Percentiles rank a stretch among this genome's conserved stretches.
These are phyloP conservation scores for Chironex yamaguchii DNA, from an alignment of 30 jellyfish, hydroid and myxozoan genomes.

Conservation along the genomic window DNA sequence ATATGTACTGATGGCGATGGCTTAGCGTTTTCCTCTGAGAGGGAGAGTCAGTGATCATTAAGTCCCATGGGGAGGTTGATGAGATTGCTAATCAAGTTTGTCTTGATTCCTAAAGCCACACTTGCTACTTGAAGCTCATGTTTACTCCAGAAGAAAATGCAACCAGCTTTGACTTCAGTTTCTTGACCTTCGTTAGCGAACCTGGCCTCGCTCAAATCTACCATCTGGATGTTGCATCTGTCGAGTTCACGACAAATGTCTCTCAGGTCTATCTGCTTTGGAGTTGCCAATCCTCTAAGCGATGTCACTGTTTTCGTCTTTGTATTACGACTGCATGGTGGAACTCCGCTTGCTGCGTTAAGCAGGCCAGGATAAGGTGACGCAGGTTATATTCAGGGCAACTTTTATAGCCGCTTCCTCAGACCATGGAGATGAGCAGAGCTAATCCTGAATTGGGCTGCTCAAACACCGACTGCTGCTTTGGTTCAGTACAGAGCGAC, in stretches of 20 bases:
- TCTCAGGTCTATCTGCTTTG: background rate
- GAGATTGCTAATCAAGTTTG: background rate
- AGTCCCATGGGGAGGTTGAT: conserved; percentile 1
- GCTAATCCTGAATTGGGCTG: background rate
- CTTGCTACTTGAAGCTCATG: background rate
- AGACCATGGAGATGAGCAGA: background rate
- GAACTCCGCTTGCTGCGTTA: conserved; percentile 31
- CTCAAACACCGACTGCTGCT: background rate
- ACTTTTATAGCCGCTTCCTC: conserved; percentile 28
- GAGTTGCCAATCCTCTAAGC: too few relatives aligned
- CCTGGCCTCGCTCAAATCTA: conserved; percentile 50
- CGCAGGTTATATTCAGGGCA: background rate
- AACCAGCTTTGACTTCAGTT: background rate
- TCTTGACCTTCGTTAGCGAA: conserved; percentile 18
- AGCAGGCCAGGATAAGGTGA: conserved; percentile 37
- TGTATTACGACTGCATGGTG: conserved; percentile 31
- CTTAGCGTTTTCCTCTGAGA: conserved; percentile 5
- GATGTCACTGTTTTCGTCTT: too few relatives aligned
- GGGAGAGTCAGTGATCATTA: conserved; percentile 50
- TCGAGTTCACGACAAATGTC: background rate
- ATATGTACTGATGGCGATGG: conserved; percentile 24
- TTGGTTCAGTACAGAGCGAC: background rate
- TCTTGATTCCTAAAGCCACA: conserved; percentile 54
- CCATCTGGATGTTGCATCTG: conserved; percentile 19
- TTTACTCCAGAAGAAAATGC: background rate